Evolutionary conservation across 2,113 vertebrate species (phyloP), one percentile per base, ranked within the genome.

Genomic region (Mohoua ochrocephala): DNA sequence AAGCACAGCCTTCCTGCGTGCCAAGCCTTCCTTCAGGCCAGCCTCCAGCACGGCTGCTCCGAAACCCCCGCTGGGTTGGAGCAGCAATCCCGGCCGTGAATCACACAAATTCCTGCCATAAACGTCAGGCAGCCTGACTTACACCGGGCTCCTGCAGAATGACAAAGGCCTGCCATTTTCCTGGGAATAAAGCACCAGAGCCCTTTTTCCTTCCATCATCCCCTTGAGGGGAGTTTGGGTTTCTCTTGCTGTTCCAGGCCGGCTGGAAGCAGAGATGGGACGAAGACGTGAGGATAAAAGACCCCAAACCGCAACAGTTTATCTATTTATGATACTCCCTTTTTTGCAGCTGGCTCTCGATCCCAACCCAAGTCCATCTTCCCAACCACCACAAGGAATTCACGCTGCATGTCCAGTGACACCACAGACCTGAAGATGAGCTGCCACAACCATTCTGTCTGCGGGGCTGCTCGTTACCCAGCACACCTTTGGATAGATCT

Each of bases 341-440:
- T 15, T 53, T 44, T 63, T 28, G 16, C n/a, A 89, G 77, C 44
- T 53, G 22, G 9, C 11, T 59, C 53, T 28, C 11, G 26, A 33
- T 73, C 23, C 59, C 47, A 37, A 26, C 65, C 49, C 16, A n/a
- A 70, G 20, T 0, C 13, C 42, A 16, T 23, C 54, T 27, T 56
- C 31, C 33, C 54, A 18, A 6, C 23, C 57, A 37, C 26, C 35
- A 31, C 41, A 52, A n/a, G 15, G 18, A 78, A 52, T 16, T 30
- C 7, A 1, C 1, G 0, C 4, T 42, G 76, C 18, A 19, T 26
- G 27, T 31, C 60, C 59, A 53, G 31, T 10, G 59, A 24, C n/a
- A 28, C 17, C 4, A 3, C n/a, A 42, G 54, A 65, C 1, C 15
- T 63, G 47, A 15, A 30, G 64, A 52, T 9, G 68, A 78, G 31